Conservation (phyloP, 2,113 vertebrate species). For the Oryzias celebensis region DNA sequence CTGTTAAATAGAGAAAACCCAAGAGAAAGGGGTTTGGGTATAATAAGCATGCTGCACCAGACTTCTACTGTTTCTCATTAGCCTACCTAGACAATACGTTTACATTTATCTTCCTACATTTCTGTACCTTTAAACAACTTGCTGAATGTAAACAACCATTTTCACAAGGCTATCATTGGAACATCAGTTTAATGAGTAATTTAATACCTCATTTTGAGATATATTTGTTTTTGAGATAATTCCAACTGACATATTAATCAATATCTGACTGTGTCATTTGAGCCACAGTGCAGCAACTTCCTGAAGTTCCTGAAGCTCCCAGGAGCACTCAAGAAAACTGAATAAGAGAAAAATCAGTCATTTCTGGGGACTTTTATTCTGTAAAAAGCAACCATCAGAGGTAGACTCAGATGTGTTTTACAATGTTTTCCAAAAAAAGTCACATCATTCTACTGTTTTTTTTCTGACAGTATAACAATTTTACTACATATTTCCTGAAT, state of each 20-base stretch:
- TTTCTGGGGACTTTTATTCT: constrained; percentile 25
- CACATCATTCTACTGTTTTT: constrained; percentile 11
- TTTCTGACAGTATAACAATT: constrained; percentile 24
- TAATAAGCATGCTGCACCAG: constrained; percentile 1
- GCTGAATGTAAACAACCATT: too few species aligned
- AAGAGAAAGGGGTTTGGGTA: not conserved
- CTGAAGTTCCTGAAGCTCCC: constrained; percentile 11
- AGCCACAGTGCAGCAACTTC: constrained; percentile 34
- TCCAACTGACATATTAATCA: too few species aligned
- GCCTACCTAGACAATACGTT: not conserved
- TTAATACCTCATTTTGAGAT: too few species aligned
- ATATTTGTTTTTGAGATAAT: too few species aligned
- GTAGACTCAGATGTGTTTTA: constrained; percentile 31
- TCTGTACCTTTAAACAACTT: too few species aligned
- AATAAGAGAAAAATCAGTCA: constrained; percentile 39
- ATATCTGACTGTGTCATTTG: constrained; percentile 1
- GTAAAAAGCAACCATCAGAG: constrained; percentile 29
- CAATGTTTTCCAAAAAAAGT: constrained; percentile 32
- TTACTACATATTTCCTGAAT: constrained; percentile 8
- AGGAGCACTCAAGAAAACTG: constrained; percentile 16
- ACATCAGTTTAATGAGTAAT: too few species aligned
- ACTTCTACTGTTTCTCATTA: constrained; percentile 18
- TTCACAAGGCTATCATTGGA: too few species aligned
- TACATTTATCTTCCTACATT: too few species aligned
- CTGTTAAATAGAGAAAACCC: constrained; percentile 26